Base-by-base conservation (phyloP, 2,113 vertebrate genomes). In the Columba livia region DNA sequence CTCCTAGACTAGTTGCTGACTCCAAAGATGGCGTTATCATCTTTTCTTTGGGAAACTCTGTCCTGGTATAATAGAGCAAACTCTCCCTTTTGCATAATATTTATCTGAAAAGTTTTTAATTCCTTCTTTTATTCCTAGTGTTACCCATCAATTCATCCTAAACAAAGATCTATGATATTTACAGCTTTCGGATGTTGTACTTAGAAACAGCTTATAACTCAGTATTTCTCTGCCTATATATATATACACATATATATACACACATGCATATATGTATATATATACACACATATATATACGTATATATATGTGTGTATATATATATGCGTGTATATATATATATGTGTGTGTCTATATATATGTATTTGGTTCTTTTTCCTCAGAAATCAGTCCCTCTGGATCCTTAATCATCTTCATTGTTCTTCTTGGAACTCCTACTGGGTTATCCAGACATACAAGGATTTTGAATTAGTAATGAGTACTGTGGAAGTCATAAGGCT, bases 391-490 rank as follows among this genome's bases (percentile, higher is more conserved):
- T 95, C 51, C 64, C 72, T 85, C 32, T 50, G 58, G 58, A 72
- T 90, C 31, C 38, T 54, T 74, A 53, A 70, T 89, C 47, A 1
- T 88, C 79, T 29, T 50, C 8, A 5, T 79, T 86, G 47, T 72
- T 91, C 9, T 87, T 84, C 85, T 95, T 88, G 82, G 82, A 96
- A 65, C 51, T 86, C 53, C 26, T 57, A 78, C 29, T 8, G 0
- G 23, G 32, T 95, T 89, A 79, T 70, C 72, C 54, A 73, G 95
- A 89, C 57, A 10, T 38, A 21, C 1, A 78, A 86, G 73, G 23
- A 85, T 87, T 93, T 89, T 85, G 61, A 94, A 85, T 94, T 85
- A 78, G 70, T 92, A 57, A 81, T 44, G 51, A 89, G 16, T 28
- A 23, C 64, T 64, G 12, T 73, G 42, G 72, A 85, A 81, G 51